phyloP scores from a whole-genome alignment of 2,888 invertebrate genomes.

The Gymnoscelis rufifasciata region DNA sequence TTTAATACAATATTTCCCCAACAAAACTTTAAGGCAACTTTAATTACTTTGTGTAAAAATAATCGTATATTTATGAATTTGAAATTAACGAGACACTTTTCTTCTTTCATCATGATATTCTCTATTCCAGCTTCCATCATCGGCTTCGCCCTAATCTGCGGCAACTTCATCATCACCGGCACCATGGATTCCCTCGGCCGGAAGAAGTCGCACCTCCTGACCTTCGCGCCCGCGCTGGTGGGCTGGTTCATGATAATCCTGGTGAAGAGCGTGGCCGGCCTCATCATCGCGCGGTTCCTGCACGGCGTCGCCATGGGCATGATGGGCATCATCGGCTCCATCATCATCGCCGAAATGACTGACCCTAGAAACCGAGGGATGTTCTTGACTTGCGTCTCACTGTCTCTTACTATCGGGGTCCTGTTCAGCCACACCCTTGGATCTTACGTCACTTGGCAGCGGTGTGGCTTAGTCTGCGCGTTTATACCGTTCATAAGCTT shows the following conservation, averaged over 20 bases:
- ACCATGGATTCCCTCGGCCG: conserved; percentile 79
- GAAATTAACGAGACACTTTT: too few species aligned
- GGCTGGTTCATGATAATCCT: conserved; percentile 80
- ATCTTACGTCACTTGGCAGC: conserved; percentile 78
- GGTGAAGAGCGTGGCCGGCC: conserved; percentile 59
- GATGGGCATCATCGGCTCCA: conserved; percentile 73
- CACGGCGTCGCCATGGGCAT: conserved; percentile 79
- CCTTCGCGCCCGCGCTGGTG: conserved; percentile 70
- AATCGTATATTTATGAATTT: too few species aligned
- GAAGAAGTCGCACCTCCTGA: conserved; percentile 73
- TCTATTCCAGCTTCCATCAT: conserved; percentile 79
- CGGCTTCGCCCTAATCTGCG: conserved; percentile 79
- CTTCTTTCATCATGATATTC: conserved; percentile 6
- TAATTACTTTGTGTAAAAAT: too few species aligned
- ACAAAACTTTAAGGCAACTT: too few species aligned
- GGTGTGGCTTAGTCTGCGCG: conserved; percentile 74
- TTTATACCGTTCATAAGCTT: conserved; percentile 71
- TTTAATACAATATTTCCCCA: too few species aligned
- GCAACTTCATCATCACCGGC: conserved; percentile 78
- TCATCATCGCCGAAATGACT: conserved; percentile 80
- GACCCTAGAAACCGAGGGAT: conserved; percentile 81
- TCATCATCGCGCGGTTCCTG: conserved; percentile 74
- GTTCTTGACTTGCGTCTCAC: conserved; percentile 79
- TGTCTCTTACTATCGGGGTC: conserved; percentile 81
- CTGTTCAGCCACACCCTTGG: conserved; percentile 81